These are phyloP conservation scores for Falco berigora DNA, from an alignment of 2,797 vertebrate species.

Conservation along the genomic window DNA sequence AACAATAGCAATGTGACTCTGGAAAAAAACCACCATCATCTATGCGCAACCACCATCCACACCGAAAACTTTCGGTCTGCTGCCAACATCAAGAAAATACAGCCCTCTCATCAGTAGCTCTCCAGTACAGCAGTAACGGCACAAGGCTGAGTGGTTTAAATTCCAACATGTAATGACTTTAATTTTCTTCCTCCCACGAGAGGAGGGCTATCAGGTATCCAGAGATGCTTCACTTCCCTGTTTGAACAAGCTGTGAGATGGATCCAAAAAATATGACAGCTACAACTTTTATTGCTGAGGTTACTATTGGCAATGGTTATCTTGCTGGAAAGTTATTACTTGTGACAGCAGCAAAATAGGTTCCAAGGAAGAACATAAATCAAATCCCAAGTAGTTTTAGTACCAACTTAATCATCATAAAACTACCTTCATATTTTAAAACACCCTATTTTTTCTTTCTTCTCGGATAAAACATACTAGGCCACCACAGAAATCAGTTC, in stretches of 20 bases:
- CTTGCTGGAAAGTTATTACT: slow-evolving; percentile 29
- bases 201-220: not conserved
- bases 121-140: not conserved
- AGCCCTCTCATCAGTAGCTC: not conserved
- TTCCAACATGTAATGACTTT: not conserved
- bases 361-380: slow-evolving; percentile 28
- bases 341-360: slow-evolving; percentile 38
- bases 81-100: not conserved
- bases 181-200: not conserved
- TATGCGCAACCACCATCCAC: not conserved
- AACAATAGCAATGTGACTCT: not conserved
- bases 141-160: not conserved
- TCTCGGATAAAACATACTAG: not conserved
- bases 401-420: slow-evolving; percentile 28
- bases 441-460: not conserved
- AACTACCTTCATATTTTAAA: slow-evolving; percentile 16
- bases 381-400: slow-evolving; percentile 29
- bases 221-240: not conserved
- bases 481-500: not conserved
- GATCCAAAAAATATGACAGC: slow-evolving; percentile 32
- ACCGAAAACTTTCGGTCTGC: not conserved
- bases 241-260: not conserved
- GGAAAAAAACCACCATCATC: not conserved
- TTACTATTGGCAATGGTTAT: slow-evolving; percentile 5
- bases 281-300: slow-evolving; percentile 15